Base-by-base conservation (phyloP, 2,797 vertebrate species). In the Paedocypris micromegethes region DNA sequence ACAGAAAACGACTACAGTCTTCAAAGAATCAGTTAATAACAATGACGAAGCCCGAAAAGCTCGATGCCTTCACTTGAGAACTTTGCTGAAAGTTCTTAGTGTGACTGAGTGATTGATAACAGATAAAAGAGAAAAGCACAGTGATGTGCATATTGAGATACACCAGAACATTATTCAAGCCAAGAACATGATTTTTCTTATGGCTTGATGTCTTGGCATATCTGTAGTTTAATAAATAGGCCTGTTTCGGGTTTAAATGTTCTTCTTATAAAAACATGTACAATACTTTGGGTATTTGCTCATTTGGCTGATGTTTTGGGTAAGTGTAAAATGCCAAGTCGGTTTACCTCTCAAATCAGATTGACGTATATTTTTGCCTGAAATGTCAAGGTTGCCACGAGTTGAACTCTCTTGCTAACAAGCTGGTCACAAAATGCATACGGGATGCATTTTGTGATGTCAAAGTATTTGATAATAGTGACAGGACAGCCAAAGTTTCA, bases 1-100 rank as follows among this genome's bases (percentile, higher is more conserved):
- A 90, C 90, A 0, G 92, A 94, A 79, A 92, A 92, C 0, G 91
- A 93, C 79, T 92, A 91, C 83, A 92, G 92, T 75, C 86, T 91
- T 72, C 91, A 92, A 84, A 87, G 90, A 86, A 85, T 87, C 82
- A 89, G 85, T 83, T 91, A 89, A 84, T 76, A 70, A 44, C 64
- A 1, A 46, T 51, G 2, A 39, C 43, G 3, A 61, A 69, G 76
- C 57, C 42, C 66, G 77, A 78, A 77, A 75, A 72, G 78, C 8
- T 4, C 23, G 59, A 57, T 50, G 73, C 75, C 72, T 59, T 74
- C 68, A 78, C 75, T 80, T 84, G 80, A 80, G 72, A 66, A 75
- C 41, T 64, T 70, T 62, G 66, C 73, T 66, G 57, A 68, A 73
- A 43, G 6, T 43, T 23, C 2, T 54, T 9, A 61, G 73, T 77